Base-by-base conservation (phyloP, 2,797 vertebrate species). In the Mus minutoides region DNA sequence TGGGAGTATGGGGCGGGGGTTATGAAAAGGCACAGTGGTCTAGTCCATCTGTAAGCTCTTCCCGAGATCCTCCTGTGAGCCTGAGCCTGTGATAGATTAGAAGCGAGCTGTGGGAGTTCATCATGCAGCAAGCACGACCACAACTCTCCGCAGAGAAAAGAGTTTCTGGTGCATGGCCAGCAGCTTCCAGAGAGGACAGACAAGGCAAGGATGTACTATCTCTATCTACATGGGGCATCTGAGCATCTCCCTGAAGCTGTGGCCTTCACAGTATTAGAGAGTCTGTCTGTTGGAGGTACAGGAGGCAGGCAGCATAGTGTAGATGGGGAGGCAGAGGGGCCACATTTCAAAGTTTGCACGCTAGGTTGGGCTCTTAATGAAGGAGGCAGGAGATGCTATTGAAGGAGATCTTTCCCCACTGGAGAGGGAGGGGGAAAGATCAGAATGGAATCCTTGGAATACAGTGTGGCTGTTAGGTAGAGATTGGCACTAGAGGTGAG, bases 121-220 rank as follows among this genome's bases (percentile, higher is more conserved):
- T 1, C 2, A 29, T 19, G 3, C 19, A 11, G 29, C 2, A 17
- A n/a, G 16, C 34, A 52, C 14, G 4, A 2, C 13, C 49, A 56
- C 37, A 22, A 3, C 2, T 31, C 43, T 56, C 49, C 37, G n/a
- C 37, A 12, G 46, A 34, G 11, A 58, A 91, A 37, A 34, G 29
- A 49, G 49, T 10, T 49, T 49, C 49, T 49, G 49, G 7, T 29
- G 16, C 12, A 0, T 2, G 80, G 37, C 52, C 73, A 24, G 29
- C 21, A 93, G 37, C 26, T 46, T 37, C 54, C 11, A 31, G 82
- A 29, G 19, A 60, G 29, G 29, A 46, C n/a, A 40, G 24, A 75
- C 26, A 58, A 9, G 69, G 52, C n/a, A 56, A 75, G 52, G 7
- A 12, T 52, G 31, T 19, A 43, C 56, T 43, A 1, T 76, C 7